A percentile compares a stretch with the other conserved stretches of the same genome.
Conservation (phyloP, 2,888 invertebrate species). For the Agrenia bidenticulata region DNA sequence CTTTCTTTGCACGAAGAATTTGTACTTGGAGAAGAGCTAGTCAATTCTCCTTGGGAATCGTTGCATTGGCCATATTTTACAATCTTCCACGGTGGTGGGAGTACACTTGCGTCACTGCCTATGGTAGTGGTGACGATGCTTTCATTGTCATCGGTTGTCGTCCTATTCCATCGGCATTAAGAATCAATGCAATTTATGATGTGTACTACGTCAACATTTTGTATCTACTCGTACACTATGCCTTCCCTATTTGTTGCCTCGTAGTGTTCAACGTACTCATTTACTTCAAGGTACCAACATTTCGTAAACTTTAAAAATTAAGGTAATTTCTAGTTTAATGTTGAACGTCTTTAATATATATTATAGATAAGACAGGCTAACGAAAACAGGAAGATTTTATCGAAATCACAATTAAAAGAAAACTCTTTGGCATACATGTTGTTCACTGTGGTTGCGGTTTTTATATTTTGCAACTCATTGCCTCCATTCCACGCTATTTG, state of each 20-base stretch:
- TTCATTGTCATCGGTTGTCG: conserved; percentile 25
- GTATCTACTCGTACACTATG: conserved; percentile 34
- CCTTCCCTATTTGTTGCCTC: conserved; percentile 34
- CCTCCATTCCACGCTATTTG: conserved; percentile 25
- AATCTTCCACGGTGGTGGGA: conserved; percentile 46
- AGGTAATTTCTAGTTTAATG: background rate
- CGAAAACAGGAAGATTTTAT: conserved; percentile 32
- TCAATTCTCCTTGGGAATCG: conserved; percentile 23
- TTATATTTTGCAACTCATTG: conserved; percentile 37
- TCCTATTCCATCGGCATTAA: conserved; percentile 29
- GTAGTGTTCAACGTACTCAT: conserved; percentile 43
- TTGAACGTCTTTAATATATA: background rate
- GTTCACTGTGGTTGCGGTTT: conserved; percentile 42
- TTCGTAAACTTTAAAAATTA: background rate
- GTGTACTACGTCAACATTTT: conserved; percentile 29
- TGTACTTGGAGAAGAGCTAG: conserved; percentile 34
- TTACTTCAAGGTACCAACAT: conserved; percentile 35
- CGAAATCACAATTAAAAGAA: conserved; percentile 37
- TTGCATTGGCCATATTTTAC: conserved; percentile 28
- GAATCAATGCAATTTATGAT: conserved; percentile 32
- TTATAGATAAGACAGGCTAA: conserved; percentile 42
- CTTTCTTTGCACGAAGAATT: conserved; percentile 24
- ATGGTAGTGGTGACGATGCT: conserved; percentile 24
- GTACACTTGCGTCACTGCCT: conserved; percentile 28
- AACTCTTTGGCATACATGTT: conserved; percentile 41